Evolutionary conservation across 2,113 vertebrate species (phyloP).

Genomic region (Cephalopterus ornatus): DNA sequence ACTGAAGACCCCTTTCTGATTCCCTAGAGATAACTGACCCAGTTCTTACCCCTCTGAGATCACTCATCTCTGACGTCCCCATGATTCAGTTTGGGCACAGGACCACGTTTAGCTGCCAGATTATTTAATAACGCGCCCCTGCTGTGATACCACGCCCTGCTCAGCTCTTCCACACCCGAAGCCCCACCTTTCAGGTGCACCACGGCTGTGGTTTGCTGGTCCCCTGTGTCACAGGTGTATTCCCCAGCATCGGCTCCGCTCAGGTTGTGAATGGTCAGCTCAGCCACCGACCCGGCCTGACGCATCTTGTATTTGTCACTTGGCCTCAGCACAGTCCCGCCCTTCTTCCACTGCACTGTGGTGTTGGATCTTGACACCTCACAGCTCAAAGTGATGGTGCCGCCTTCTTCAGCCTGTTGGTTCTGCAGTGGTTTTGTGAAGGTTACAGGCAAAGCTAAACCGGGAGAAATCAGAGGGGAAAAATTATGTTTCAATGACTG

Average conservation of each 20-base stretch:
- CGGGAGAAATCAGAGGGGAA: background rate
- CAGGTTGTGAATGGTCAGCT: slow-evolving; percentile 77
- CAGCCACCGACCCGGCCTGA: slow-evolving; percentile 68
- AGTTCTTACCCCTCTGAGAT: background rate
- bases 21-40: background rate
- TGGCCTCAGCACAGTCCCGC: slow-evolving; percentile 53
- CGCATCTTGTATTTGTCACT: slow-evolving; percentile 69
- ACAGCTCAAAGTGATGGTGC: slow-evolving; percentile 73
- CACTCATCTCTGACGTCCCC: background rate
- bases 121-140: background rate
- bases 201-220: slow-evolving; percentile 77
- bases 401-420: slow-evolving; percentile 81
- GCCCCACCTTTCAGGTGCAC: slow-evolving; percentile 80
- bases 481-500: fast-evolving
- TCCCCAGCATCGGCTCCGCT: slow-evolving; percentile 77
- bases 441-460: slow-evolving; percentile 52
- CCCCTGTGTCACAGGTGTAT: slow-evolving; percentile 82
- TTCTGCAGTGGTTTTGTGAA: slow-evolving; percentile 73
- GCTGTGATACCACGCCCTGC: fast-evolving
- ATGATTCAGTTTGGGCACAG: background rate
- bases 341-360: slow-evolving; percentile 83
- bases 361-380: slow-evolving; percentile 51
- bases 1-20: background rate
- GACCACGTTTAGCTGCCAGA: background rate
- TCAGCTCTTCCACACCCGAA: background rate